Evolutionary conservation across 1,140 invertebrate species (phyloP).

Genomic region (Dinoponera quadriceps): DNA sequence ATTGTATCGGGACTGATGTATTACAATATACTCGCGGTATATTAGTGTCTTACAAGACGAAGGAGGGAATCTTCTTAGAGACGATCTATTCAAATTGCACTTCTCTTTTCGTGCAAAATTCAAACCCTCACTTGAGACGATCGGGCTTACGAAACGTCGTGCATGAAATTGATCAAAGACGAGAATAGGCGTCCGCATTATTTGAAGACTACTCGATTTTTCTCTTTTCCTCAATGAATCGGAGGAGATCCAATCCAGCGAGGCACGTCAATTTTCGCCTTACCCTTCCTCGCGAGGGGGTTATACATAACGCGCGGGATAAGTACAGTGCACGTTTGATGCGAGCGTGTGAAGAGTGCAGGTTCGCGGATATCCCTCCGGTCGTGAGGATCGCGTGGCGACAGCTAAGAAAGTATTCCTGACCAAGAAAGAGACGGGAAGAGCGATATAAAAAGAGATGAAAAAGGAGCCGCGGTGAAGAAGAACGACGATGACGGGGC

Average conservation of each 20-base stretch:
- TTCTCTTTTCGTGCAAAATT: too few species aligned
- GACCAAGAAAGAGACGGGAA: background rate
- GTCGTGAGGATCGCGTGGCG: conserved; percentile 4
- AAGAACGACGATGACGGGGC: conserved; percentile 28
- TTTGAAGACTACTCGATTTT: too few species aligned
- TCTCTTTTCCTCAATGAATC: too few species aligned
- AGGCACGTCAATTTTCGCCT: background rate
- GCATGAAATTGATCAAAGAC: too few species aligned
- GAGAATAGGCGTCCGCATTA: too few species aligned
- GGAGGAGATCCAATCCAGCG: too few species aligned
- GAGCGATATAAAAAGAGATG: background rate
- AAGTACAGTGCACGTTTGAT: background rate
- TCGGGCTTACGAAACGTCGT: too few species aligned
- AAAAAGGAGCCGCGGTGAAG: conserved; percentile 1
- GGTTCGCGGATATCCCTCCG: background rate
- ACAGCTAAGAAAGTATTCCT: conserved; percentile 2
- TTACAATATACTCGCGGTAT: too few species aligned
- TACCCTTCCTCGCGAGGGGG: background rate
- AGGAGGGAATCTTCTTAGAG: too few species aligned
- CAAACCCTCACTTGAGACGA: too few species aligned
- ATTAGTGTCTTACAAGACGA: too few species aligned
- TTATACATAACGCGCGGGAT: background rate
- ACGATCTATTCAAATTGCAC: too few species aligned
- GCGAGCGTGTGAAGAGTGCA: conserved; percentile 4
- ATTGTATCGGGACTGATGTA: background rate